phyloP scores from a whole-genome alignment of 2,888 invertebrate genomes.

The Strigamia transsilvanica region DNA sequence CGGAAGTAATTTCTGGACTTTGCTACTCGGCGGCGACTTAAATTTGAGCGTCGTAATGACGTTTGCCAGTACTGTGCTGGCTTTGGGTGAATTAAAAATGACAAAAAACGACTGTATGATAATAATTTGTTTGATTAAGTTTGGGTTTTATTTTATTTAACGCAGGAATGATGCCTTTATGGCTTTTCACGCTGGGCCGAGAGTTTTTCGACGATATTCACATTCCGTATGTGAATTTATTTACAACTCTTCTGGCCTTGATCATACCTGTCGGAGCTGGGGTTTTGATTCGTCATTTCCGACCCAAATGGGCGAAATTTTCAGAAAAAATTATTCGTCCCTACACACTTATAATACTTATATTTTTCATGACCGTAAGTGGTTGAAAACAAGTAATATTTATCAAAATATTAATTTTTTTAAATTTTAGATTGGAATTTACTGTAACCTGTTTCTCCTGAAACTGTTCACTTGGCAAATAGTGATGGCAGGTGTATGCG shows the following conservation, averaged over 20 bases:
- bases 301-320: slow-evolving; percentile 61
- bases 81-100: slow-evolving; percentile 63
- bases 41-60: slow-evolving; percentile 69
- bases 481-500: slow-evolving; percentile 63
- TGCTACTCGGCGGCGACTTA: slow-evolving; percentile 67
- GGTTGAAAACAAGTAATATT: neutral
- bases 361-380: slow-evolving; percentile 64
- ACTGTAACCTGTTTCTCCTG: slow-evolving; percentile 66
- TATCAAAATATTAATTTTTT: neutral
- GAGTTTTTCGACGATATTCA: slow-evolving; percentile 61
- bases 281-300: slow-evolving; percentile 63
- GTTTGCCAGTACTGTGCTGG: slow-evolving; percentile 66
- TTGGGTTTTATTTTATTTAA: slow-evolving; percentile 55
- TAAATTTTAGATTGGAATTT: slow-evolving; percentile 62
- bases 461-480: slow-evolving; percentile 62
- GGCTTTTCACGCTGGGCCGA: slow-evolving; percentile 67
- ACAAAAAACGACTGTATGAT: neutral
- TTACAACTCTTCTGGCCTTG: slow-evolving; percentile 64
- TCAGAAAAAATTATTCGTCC: slow-evolving; percentile 63
- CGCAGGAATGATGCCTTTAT: slow-evolving; percentile 67
- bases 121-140: neutral
- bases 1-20: slow-evolving; percentile 68
- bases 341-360: slow-evolving; percentile 64
- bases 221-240: slow-evolving; percentile 65
- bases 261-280: slow-evolving; percentile 66